A percentile compares a stretch with the other conserved stretches of the same genome.
These are phyloP conservation scores for Idaea biselata DNA, from an alignment of 2,888 invertebrate genomes.

Conservation along the genomic window DNA sequence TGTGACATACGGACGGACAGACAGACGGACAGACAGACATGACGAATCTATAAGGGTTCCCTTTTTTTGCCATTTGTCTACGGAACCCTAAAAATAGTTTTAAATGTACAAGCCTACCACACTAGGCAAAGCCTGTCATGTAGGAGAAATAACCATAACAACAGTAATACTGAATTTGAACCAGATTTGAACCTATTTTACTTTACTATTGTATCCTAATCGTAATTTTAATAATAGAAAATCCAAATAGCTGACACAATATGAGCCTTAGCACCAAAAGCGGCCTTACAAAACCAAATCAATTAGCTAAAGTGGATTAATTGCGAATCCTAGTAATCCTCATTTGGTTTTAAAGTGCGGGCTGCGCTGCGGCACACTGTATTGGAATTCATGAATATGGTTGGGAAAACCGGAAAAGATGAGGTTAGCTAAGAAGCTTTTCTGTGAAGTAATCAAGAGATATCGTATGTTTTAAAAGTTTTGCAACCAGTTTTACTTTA, in stretches of 20 bases:
- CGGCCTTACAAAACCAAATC: slow-evolving; percentile 15
- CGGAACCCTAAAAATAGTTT: too few species aligned
- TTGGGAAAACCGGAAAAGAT: slow-evolving; percentile 6
- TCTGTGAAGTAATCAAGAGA: not conserved
- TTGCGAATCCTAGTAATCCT: slow-evolving; percentile 22
- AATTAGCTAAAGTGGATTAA: slow-evolving; percentile 25
- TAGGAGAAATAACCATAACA: too few species aligned
- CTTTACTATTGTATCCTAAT: too few species aligned
- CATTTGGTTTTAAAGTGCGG: slow-evolving; percentile 25
- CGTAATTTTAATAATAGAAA: not conserved
- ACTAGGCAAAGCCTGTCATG: too few species aligned
- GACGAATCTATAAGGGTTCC: too few species aligned
- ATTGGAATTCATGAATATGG: slow-evolving; percentile 24
- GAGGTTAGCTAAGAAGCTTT: not conserved
- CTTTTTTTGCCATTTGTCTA: too few species aligned
- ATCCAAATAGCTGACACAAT: not conserved
- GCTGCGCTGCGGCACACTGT: slow-evolving; percentile 14
- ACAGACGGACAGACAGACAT: too few species aligned
- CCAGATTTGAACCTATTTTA: too few species aligned
- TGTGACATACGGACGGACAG: too few species aligned
- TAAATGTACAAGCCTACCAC: too few species aligned
- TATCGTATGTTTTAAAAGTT: not conserved
- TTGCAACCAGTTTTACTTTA: not conserved
- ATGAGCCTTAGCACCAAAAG: not conserved
- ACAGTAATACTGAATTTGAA: too few species aligned